Evolutionary conservation across 2,888 invertebrate species (phyloP).

Genomic region (Aradus depressus): DNA sequence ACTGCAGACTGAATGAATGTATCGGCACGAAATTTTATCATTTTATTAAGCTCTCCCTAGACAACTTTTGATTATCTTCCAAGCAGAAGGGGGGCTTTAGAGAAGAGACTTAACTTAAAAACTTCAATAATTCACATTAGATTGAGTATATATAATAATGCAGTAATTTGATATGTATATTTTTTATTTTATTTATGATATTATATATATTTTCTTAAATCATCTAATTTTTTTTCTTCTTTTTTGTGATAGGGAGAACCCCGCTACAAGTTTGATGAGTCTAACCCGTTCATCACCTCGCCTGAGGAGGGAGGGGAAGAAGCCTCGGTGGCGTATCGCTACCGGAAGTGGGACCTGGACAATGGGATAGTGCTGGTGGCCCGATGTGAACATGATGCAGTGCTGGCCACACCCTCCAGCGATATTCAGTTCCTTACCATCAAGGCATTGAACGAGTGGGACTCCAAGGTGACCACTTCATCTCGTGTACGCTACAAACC

Average conservation of each 20-base stretch:
- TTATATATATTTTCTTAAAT: slow-evolving; percentile 1
- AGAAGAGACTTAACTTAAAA: too few species aligned
- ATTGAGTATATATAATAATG: too few species aligned
- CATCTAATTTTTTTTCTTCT: slow-evolving; percentile 6
- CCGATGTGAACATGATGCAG: slow-evolving; percentile 95
- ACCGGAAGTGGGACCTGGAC: slow-evolving; percentile 93
- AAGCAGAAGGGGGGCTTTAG: too few species aligned
- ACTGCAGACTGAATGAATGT: too few species aligned
- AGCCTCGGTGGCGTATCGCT: slow-evolving; percentile 91
- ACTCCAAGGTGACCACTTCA: slow-evolving; percentile 63
- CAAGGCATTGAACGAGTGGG: slow-evolving; percentile 98
- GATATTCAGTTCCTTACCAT: slow-evolving; percentile 88
- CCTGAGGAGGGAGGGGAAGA: slow-evolving; percentile 87
- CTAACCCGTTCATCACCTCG: slow-evolving; percentile 87
- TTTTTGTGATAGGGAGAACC: slow-evolving; percentile 52
- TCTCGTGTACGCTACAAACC: too few species aligned
- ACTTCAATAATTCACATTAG: too few species aligned
- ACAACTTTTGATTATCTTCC: too few species aligned
- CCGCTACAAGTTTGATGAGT: slow-evolving; percentile 76
- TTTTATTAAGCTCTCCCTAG: too few species aligned
- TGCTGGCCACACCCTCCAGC: slow-evolving; percentile 72
- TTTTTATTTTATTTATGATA: too few species aligned
- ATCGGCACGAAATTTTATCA: too few species aligned
- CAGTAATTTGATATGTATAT: too few species aligned
- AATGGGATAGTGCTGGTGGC: slow-evolving; percentile 84